Conservation (phyloP, 53 echinoderm and acorn worm genomes). For the Crossaster papposus region DNA sequence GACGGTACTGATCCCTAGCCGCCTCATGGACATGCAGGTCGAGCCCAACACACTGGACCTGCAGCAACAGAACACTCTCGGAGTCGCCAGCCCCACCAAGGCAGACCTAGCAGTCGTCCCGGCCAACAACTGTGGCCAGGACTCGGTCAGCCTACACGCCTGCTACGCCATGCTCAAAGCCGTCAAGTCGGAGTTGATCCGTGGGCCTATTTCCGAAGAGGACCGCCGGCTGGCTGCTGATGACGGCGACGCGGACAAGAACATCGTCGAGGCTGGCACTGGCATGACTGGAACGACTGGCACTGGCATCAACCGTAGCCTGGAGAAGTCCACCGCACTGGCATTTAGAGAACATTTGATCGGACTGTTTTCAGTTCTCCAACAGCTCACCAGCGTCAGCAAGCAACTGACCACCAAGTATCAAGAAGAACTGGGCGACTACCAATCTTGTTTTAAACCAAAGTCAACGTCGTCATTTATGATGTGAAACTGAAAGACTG, state of each 20-base stretch:
- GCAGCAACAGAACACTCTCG: not conserved
- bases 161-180: constrained; percentile 94
- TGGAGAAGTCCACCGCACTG: constrained; percentile 75
- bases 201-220: constrained; percentile 68
- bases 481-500: constrained; percentile 25
- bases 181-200: constrained; percentile 87
- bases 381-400: constrained; percentile 88
- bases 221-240: constrained; percentile 3
- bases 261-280: constrained; percentile 29
- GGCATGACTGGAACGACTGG: no score
- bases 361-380: constrained; percentile 79
- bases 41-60: constrained; percentile 36
- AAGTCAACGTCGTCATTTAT: constrained; percentile 74
- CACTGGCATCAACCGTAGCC: constrained; percentile 53
- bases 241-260: constrained; percentile 32
- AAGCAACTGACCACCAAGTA: constrained; percentile 83
- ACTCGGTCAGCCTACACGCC: constrained; percentile 71
- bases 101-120: constrained; percentile 25
- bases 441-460: constrained; percentile 85
- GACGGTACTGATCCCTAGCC: constrained; percentile 94
- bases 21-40: constrained; percentile 86
- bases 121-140: constrained; percentile 49
- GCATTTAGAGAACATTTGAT: constrained; percentile 89
- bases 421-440: constrained; percentile 86
- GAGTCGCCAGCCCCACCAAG: constrained; percentile 15